Evolutionary conservation across 2,888 invertebrate genomes (phyloP), one percentile per base, ranked within the genome.

Genomic region (Hyposoter didymator): DNA sequence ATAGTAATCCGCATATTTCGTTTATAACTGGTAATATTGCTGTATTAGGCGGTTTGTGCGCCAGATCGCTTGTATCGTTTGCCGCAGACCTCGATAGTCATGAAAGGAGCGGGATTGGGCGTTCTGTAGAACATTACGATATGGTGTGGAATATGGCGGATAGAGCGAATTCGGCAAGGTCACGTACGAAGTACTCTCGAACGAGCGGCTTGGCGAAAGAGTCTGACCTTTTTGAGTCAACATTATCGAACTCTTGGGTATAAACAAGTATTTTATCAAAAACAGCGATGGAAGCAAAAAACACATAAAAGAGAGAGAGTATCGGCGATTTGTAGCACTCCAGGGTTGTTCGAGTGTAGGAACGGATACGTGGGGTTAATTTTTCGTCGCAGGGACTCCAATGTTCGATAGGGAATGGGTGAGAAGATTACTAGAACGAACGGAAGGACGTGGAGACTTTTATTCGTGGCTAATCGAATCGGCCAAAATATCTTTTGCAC

Each of bases 51-150:
- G 47, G 55, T 66, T 17, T 39, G 69, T 49, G 22, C 22, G 19
- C 49, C 76, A 32, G 72, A 76, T 49, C 73, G 76, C 69, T 76
- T 73, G 79, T 85, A 80, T 83, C 83, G 72, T 66, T 83, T 17
- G 45, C 76, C 72, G 17, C 76, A 72, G 79, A 72, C 32, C 72
- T 19, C 35, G 39, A 55, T 74, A 19, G 62, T 35, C 64, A 28
- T 28, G 59, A 17, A 83, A 59, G 70, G 28, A 35, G 43, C 19
- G 45, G 47, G 43, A 28, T 72, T 72, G 76, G 59, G 59, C 75
- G 75, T 81, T 59, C 74, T 45, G 66, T 43, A 73, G 69, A 82
- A 72, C 72, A 80, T 82, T 76, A 76, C 67, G 72, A 85, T 76
- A 79, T 67, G 78, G 52, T 49, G 70, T 47, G 66, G 43, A 7